These are phyloP conservation scores for Drosophila nebulosa DNA, from an alignment of 1,140 invertebrate genomes.

Conservation along the genomic window DNA sequence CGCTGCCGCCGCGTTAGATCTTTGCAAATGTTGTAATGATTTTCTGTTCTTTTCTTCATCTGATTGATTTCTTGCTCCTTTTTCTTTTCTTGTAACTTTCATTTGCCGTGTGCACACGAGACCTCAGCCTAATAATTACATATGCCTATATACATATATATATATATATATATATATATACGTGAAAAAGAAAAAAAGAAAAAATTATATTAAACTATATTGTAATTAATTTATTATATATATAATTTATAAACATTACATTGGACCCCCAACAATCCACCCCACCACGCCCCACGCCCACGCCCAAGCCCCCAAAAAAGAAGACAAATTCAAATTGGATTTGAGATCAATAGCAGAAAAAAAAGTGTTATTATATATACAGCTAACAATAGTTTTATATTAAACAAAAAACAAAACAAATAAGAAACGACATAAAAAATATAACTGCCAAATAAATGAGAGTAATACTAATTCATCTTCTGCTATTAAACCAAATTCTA, in stretches of 20 bases:
- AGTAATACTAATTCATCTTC: constrained; percentile 36
- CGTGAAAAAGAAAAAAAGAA: too few relatives aligned
- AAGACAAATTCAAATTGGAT: constrained; percentile 15
- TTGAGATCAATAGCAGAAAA: constrained; percentile 35
- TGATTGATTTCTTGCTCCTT: not conserved
- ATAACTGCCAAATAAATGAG: constrained; percentile 66
- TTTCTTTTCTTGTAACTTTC: constrained; percentile 22
- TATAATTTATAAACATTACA: constrained; percentile 42
- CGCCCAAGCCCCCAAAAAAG: not conserved
- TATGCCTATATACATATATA: constrained; percentile 4
- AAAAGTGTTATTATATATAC: constrained; percentile 16
- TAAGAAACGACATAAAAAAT: constrained; percentile 33
- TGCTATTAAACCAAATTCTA: constrained; percentile 27
- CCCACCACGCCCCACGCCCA: not conserved
- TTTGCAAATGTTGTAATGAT: constrained; percentile 11
- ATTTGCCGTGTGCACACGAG: not conserved
- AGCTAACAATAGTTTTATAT: constrained; percentile 1
- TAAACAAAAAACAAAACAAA: not conserved
- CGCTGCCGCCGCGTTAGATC: constrained; percentile 17
- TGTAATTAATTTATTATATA: constrained; percentile 50
- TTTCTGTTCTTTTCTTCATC: constrained; percentile 17
- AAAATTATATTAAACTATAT: constrained; percentile 9
- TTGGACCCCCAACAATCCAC: too few relatives aligned
- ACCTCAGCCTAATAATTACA: constrained; percentile 46
- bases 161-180: constrained; percentile 2